Base-by-base conservation (phyloP, 1,140 invertebrate genomes). In the Megalonaias nervosa region DNA sequence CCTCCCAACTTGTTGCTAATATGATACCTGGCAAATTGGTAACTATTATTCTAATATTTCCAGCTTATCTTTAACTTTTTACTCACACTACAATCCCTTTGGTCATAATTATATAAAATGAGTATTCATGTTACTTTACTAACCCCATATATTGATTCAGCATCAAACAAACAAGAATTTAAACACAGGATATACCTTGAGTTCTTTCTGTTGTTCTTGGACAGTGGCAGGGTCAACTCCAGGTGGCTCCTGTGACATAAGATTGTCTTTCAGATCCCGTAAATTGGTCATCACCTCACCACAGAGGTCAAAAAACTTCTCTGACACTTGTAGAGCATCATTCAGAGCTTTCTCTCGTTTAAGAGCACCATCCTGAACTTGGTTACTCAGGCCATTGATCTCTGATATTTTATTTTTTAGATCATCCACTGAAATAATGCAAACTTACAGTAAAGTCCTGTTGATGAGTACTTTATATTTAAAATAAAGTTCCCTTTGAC, bases 301-400 rank as follows among this genome's bases (percentile, higher is more conserved):
- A 70, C 98, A 92, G 86, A 98, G 95, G 77, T 95, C 94, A 97
- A 97, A 99, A 94, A 99, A 99, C 67, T 94, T 94, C 80, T 98
- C 95, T 0, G 98, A 97, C 15, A 97, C 93, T 48, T 94, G 93
- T 19, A 99, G 90, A 6, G 97, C 96, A 79, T 97, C 95, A 73
- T 97, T 94, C 56, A 99, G 91, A 0, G 95, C 95, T 56, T 93
- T 93, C 5, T 96, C 95, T 23, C 98, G 94, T 82, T 95, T 94
- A 62, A 93, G 93, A 0, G 96, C 97, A 0, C 95, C 94, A 74
- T 94, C 95, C 82, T 97, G 95, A 0, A 99, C 95, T 80, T 97
- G 95, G 82, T 95, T 94, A 96, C 97, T 98, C 81, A 99, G 92
- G 81, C 94, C 95, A 86, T 97, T 97, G 0, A 99, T 93, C 84